Evolutionary conservation across 1,140 invertebrate genomes (phyloP).

Genomic region (Ooceraea biroi): DNA sequence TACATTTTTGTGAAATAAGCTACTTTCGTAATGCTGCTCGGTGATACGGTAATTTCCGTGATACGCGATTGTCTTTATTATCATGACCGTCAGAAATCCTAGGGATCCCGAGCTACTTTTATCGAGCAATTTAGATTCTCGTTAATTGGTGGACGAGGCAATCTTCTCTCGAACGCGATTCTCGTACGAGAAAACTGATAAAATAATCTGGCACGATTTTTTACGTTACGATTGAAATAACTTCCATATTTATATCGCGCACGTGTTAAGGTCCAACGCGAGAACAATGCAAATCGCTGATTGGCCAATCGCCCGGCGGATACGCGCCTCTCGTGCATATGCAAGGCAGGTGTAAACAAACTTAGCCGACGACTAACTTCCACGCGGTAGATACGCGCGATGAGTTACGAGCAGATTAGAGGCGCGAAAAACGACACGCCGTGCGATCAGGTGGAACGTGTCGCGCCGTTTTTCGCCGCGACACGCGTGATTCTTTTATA

Average conservation of each 20-base stretch:
- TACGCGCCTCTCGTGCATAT: neutral
- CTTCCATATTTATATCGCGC: no score
- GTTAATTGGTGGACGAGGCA: neutral
- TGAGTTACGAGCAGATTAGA: conserved; percentile 51
- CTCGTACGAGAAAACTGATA: neutral
- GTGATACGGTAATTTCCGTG: neutral
- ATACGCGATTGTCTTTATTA: neutral
- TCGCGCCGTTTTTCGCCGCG: neutral
- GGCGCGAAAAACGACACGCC: conserved; percentile 21
- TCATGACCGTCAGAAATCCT: neutral
- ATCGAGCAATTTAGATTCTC: neutral
- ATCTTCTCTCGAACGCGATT: neutral
- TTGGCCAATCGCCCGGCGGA: neutral
- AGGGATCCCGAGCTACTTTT: neutral
- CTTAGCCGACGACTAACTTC: neutral
- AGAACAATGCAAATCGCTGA: conserved; percentile 10
- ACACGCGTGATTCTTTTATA: conserved; percentile 32
- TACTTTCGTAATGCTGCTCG: neutral
- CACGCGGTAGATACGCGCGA: conserved; percentile 42
- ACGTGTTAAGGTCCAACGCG: neutral
- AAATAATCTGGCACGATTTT: no score
- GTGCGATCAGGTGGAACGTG: conserved; percentile 1
- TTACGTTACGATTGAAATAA: no score
- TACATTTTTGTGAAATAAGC: neutral
- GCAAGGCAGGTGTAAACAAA: conserved; percentile 37